A percentile compares a stretch with the other conserved stretches of the same genome.
phyloP scores from a whole-genome alignment of 2,797 vertebrate genomes.

The Oryzias dopingdopingensis region DNA sequence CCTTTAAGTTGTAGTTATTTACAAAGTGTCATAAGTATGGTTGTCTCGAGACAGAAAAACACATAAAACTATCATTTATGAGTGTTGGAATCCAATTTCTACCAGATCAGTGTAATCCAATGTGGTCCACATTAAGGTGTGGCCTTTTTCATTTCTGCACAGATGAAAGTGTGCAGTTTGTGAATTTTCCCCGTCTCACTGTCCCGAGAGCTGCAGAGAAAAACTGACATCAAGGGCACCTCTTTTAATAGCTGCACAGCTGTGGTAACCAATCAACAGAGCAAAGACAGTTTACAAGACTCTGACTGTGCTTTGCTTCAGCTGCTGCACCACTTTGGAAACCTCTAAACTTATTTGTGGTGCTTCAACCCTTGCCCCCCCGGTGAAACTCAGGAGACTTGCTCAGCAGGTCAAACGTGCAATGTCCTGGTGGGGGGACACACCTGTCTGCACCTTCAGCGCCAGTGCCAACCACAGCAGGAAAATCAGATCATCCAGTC shows the following conservation, averaged over 20 bases:
- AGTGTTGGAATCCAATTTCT: too few relatives aligned
- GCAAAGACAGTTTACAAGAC: constrained; percentile 66
- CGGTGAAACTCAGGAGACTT: constrained; percentile 12
- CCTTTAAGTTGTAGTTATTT: too few relatives aligned
- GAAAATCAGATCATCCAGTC: too few relatives aligned
- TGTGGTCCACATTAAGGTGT: not conserved
- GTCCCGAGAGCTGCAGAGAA: constrained; percentile 35
- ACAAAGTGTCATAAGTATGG: too few relatives aligned
- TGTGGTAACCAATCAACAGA: constrained; percentile 73
- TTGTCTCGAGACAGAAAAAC: not conserved
- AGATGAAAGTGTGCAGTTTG: constrained; percentile 16
- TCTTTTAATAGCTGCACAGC: constrained; percentile 78
- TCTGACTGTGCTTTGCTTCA: constrained; percentile 53
- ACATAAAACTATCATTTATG: constrained; percentile 13
- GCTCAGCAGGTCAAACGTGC: constrained; percentile 29
- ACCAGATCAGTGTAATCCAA: too few relatives aligned
- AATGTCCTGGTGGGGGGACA: constrained; percentile 15
- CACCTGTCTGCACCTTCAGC: constrained; percentile 22
- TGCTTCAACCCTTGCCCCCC: constrained; percentile 41
- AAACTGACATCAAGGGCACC: constrained; percentile 64
- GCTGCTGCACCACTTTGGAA: constrained; percentile 50
- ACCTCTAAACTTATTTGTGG: constrained; percentile 34
- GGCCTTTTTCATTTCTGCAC: constrained; percentile 9
- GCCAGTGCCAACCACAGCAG: not conserved
- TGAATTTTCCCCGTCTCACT: constrained; percentile 34